These are phyloP conservation scores for Hippasteria phrygiana DNA, from an alignment of 53 echinoderm and acorn worm genomes.

Conservation along the genomic window DNA sequence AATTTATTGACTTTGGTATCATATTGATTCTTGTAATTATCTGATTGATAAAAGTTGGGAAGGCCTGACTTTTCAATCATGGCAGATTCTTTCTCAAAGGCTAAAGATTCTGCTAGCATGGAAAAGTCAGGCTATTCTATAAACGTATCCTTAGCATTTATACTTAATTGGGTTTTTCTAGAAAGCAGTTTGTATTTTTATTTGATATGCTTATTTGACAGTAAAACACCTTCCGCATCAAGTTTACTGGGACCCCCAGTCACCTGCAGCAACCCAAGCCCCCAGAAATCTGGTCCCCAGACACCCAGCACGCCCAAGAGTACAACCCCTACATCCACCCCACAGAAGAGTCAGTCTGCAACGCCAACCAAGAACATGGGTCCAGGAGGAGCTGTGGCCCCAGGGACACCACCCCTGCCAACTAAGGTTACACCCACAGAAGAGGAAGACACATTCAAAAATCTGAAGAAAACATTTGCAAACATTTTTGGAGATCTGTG, in stretches of 20 bases:
- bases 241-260: slow-evolving; percentile 9
- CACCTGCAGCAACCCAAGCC: slow-evolving; percentile 48
- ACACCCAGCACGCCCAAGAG: slow-evolving; percentile 68
- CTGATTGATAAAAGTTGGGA: too few relatives aligned
- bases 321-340: slow-evolving; percentile 71
- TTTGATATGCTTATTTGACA: slow-evolving; percentile 12
- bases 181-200: neutral
- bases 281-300: slow-evolving; percentile 66
- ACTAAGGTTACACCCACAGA: slow-evolving; percentile 90
- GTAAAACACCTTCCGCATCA: slow-evolving; percentile 62
- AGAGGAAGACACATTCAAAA: slow-evolving; percentile 97
- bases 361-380: slow-evolving; percentile 61
- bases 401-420: slow-evolving; percentile 59
- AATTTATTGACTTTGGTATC: too few relatives aligned
- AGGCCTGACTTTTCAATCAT: too few relatives aligned
- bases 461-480: slow-evolving; percentile 98
- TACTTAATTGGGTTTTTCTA: too few relatives aligned
- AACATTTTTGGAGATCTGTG: slow-evolving; percentile 97
- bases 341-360: slow-evolving; percentile 68
- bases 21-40: too few relatives aligned
- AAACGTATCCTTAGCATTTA: too few relatives aligned
- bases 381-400: slow-evolving; percentile 20
- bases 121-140: too few relatives aligned
- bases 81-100: too few relatives aligned
- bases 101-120: too few relatives aligned